Conservation (phyloP, 2,113 vertebrate genomes). For the Amphilophus citrinellus region DNA sequence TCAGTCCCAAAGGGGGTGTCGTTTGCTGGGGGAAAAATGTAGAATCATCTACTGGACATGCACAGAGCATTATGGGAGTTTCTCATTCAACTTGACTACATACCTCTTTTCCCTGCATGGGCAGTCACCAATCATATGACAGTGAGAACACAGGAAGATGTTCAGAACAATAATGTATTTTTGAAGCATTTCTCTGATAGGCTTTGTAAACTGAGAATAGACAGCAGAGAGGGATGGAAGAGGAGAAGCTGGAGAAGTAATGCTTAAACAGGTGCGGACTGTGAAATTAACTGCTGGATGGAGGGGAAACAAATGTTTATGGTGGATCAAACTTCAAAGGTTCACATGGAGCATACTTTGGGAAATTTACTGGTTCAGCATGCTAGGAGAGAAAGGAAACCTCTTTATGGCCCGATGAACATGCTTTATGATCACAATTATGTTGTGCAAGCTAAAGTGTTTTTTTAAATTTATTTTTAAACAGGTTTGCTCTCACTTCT, state of each 20-base stretch:
- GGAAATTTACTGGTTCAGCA: conserved; percentile 72
- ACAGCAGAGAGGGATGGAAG: conserved; percentile 74
- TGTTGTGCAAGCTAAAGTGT: conserved; percentile 75
- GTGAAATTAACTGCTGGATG: conserved; percentile 77
- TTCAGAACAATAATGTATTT: conserved; percentile 77
- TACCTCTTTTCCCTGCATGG: conserved; percentile 99
- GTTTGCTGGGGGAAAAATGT: conserved; percentile 67
- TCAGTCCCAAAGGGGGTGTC: conserved; percentile 36
- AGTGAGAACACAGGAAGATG: conserved; percentile 95
- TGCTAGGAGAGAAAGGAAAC: conserved; percentile 75
- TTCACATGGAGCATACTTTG: conserved; percentile 79
- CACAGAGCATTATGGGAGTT: conserved; percentile 86
- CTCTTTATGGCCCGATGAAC: conserved; percentile 77
- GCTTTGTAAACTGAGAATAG: conserved; percentile 51
- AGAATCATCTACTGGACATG: conserved; percentile 89
- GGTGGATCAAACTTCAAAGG: conserved; percentile 73
- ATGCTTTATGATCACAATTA: conserved; percentile 79
- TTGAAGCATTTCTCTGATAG: conserved; percentile 83
- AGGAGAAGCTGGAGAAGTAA: conserved; percentile 74
- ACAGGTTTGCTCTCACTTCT: conserved; percentile 48
- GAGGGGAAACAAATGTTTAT: conserved; percentile 75
- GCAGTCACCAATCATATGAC: conserved; percentile 95
- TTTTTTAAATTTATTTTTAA: background rate
- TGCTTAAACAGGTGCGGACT: conserved; percentile 71
- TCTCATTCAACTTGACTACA: conserved; percentile 88